phyloP scores from a whole-genome alignment of 2,888 invertebrate species.

The Monochamus alternatus region DNA sequence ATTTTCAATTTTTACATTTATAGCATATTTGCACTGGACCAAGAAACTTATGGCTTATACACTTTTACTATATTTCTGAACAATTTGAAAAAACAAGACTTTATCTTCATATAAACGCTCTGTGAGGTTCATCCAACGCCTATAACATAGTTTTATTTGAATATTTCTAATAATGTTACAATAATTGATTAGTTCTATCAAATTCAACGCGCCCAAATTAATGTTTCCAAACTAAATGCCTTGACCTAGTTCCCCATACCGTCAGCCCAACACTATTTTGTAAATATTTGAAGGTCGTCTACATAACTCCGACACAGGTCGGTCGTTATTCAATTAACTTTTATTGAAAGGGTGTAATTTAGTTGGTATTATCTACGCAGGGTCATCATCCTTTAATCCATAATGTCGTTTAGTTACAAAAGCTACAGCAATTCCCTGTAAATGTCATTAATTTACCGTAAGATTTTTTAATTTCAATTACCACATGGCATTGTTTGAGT shows the following conservation, averaged over 20 bases:
- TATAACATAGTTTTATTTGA: too few relatives aligned
- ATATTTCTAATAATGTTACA: background rate
- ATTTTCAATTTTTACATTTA: too few relatives aligned
- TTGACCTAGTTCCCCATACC: background rate
- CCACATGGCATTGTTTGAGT: too few relatives aligned
- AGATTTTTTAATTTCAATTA: too few relatives aligned
- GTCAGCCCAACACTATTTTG: background rate
- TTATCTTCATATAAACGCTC: too few relatives aligned
- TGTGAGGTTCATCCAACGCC: too few relatives aligned
- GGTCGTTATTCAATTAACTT: background rate
- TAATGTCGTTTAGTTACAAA: background rate
- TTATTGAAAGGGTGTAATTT: background rate
- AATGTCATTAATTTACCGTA: too few relatives aligned
- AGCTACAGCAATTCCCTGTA: too few relatives aligned
- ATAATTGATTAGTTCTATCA: background rate
- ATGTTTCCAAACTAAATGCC: background rate
- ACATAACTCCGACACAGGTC: background rate
- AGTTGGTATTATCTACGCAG: background rate
- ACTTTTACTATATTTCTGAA: too few relatives aligned
- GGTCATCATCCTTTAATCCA: background rate
- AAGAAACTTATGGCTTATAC: too few relatives aligned
- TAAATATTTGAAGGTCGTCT: background rate
- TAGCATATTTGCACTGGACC: too few relatives aligned
- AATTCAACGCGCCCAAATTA: background rate
- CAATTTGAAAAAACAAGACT: too few relatives aligned